phyloP scores from a whole-genome alignment of 2,797 vertebrate species.

The Perodicticus potto region DNA sequence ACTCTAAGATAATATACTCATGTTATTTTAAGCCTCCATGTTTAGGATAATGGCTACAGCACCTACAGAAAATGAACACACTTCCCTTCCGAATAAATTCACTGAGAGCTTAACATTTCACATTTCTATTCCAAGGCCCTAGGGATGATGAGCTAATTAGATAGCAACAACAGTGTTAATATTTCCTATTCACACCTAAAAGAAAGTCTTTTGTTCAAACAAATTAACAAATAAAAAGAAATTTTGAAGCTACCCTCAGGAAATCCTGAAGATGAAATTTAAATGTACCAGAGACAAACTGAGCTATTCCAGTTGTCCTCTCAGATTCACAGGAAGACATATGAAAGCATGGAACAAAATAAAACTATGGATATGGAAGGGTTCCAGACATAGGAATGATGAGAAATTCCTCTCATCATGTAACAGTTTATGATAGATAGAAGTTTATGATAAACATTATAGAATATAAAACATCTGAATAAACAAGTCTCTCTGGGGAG shows the following conservation, averaged over 20 bases:
- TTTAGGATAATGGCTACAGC: neutral
- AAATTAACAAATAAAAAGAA: neutral
- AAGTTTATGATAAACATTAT: neutral
- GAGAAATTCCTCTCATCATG: neutral
- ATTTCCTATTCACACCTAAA: neutral
- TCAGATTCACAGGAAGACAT: neutral
- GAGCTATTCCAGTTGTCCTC: neutral
- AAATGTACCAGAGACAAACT: neutral
- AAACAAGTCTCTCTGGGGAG: neutral
- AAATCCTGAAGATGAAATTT: constrained; percentile 25
- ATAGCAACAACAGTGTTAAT: neutral
- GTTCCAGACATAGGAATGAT: neutral
- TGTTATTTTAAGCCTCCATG: neutral
- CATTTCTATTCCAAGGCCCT: neutral
- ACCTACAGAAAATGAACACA: neutral
- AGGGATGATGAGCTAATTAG: neutral
- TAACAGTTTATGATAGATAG: neutral
- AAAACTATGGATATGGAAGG: neutral
- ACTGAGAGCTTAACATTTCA: neutral
- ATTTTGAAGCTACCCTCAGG: neutral
- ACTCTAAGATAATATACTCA: neutral
- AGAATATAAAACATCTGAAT: constrained; percentile 22
- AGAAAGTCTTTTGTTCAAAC: neutral
- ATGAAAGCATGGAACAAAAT: neutral
- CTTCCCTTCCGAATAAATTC: neutral